Conservation (phyloP, 2,888 invertebrate genomes). For the Portevinia maculata region DNA sequence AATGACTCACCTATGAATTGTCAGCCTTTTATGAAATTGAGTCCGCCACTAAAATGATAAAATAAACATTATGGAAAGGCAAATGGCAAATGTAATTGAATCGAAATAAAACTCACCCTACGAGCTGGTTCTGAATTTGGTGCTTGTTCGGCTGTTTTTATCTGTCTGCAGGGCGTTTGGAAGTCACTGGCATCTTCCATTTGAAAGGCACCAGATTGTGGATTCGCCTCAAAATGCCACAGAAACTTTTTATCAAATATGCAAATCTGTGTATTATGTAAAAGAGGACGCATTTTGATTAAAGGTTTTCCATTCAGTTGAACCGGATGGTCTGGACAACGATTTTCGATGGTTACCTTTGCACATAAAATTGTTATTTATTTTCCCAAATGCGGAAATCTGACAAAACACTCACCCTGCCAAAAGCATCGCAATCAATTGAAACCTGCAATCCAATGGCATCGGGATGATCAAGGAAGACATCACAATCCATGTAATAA, state of each 20-base stretch:
- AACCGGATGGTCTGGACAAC: slow-evolving; percentile 77
- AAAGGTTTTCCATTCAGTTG: slow-evolving; percentile 78
- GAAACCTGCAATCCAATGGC: slow-evolving; percentile 79
- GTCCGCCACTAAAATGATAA: slow-evolving; percentile 48
- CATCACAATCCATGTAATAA: slow-evolving; percentile 79
- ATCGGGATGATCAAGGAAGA: slow-evolving; percentile 77
- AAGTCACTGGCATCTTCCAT: slow-evolving; percentile 53
- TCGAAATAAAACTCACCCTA: slow-evolving; percentile 75
- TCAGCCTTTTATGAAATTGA: slow-evolving; percentile 38
- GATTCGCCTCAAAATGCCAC: slow-evolving; percentile 77
- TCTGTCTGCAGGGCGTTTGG: slow-evolving; percentile 73
- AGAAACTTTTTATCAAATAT: slow-evolving; percentile 79
- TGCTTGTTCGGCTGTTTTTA: slow-evolving; percentile 75
- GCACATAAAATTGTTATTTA: not conserved
- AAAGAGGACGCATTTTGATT: slow-evolving; percentile 77
- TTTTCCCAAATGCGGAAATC: not conserved
- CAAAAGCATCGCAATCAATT: slow-evolving; percentile 81
- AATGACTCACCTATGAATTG: slow-evolving; percentile 48
- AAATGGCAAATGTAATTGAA: not conserved
- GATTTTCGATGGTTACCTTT: slow-evolving; percentile 80
- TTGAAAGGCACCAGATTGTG: slow-evolving; percentile 7
- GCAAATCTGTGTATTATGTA: slow-evolving; percentile 78
- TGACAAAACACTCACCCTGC: slow-evolving; percentile 78
- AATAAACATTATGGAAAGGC: not conserved
- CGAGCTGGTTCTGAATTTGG: slow-evolving; percentile 79